Percentiles rank a stretch among this genome's conserved stretches.
phyloP scores from a whole-genome alignment of 2,888 invertebrate species.

The Zygaena filipendulae region DNA sequence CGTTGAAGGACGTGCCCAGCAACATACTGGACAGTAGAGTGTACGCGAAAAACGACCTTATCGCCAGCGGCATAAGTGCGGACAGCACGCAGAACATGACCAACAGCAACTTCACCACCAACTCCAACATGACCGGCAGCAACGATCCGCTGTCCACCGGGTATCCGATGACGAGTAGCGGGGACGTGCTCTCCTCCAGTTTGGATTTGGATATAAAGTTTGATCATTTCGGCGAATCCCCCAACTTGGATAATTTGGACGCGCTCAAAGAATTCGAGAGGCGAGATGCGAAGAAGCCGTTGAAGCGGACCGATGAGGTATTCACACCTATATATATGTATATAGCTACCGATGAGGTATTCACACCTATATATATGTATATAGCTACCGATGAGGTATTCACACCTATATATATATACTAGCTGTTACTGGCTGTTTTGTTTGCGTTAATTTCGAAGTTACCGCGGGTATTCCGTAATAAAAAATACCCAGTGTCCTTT shows the following conservation, averaged over 20 bases:
- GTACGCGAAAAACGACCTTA: slow-evolving; percentile 33
- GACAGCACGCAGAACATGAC: slow-evolving; percentile 56
- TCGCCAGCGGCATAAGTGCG: slow-evolving; percentile 40
- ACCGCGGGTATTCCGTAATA: too few relatives aligned
- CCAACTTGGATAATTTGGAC: slow-evolving; percentile 40
- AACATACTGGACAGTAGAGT: slow-evolving; percentile 47
- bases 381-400: too few relatives aligned
- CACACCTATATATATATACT: too few relatives aligned
- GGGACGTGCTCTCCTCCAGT: slow-evolving; percentile 43
- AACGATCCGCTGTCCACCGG: slow-evolving; percentile 46
- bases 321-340: too few relatives aligned
- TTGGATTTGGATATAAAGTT: slow-evolving; percentile 71
- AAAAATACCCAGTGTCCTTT: too few relatives aligned
- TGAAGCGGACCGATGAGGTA: slow-evolving; percentile 34
- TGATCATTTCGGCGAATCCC: slow-evolving; percentile 70
- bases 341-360: too few relatives aligned
- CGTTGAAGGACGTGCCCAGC: slow-evolving; percentile 42
- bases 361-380: too few relatives aligned
- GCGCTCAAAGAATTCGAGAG: slow-evolving; percentile 25
- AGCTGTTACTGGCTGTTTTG: too few relatives aligned
- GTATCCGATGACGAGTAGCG: slow-evolving; percentile 55
- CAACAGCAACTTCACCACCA: slow-evolving; percentile 51
- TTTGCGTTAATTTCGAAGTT: too few relatives aligned
- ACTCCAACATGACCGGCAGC: slow-evolving; percentile 53
- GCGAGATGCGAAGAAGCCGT: slow-evolving; percentile 25